Conservation (phyloP, 2,113 vertebrate species). For the Chaenogobius annularis region DNA sequence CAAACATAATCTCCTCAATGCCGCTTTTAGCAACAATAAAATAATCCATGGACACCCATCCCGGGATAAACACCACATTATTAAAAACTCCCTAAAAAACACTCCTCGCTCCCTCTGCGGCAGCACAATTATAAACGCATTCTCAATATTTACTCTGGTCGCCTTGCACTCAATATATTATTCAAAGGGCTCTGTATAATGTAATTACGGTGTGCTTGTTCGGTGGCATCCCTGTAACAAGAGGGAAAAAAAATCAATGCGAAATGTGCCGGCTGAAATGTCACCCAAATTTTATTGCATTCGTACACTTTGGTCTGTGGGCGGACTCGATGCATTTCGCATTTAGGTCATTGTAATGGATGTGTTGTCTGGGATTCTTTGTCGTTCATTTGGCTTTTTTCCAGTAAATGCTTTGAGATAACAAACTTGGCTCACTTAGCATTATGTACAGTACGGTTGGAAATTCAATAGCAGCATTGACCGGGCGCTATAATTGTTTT, state of each 20-base stretch:
- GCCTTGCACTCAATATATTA: constrained; percentile 9
- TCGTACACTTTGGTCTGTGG: constrained; percentile 2
- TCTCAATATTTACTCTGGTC: constrained; percentile 4
- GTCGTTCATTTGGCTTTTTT: constrained; percentile 1
- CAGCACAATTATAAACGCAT: constrained; percentile 23
- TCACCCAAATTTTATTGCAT: constrained; percentile 27
- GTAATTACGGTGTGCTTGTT: constrained; percentile 19
- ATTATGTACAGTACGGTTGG: constrained; percentile 2
- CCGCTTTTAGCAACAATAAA: constrained; percentile 33
- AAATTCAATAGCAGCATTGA: constrained; percentile 3
- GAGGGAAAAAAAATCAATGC: constrained; percentile 18
- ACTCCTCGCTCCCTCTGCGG: constrained; percentile 17
- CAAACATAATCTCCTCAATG: constrained; percentile 26
- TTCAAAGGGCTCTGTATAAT: constrained; percentile 15
- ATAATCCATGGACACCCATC: constrained; percentile 28
- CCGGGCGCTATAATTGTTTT: background rate
- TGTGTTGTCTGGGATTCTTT: constrained; percentile 1
- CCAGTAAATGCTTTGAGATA: background rate
- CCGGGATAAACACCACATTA: constrained; percentile 15
- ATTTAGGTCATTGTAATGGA: constrained; percentile 5
- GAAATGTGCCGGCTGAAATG: constrained; percentile 22
- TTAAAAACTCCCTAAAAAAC: constrained; percentile 27
- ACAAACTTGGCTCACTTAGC: constrained; percentile 7
- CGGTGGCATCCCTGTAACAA: background rate
- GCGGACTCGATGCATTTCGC: background rate